These are phyloP conservation scores for Acipenser ruthenus DNA, from an alignment of 2,797 vertebrate species.

Conservation along the genomic window DNA sequence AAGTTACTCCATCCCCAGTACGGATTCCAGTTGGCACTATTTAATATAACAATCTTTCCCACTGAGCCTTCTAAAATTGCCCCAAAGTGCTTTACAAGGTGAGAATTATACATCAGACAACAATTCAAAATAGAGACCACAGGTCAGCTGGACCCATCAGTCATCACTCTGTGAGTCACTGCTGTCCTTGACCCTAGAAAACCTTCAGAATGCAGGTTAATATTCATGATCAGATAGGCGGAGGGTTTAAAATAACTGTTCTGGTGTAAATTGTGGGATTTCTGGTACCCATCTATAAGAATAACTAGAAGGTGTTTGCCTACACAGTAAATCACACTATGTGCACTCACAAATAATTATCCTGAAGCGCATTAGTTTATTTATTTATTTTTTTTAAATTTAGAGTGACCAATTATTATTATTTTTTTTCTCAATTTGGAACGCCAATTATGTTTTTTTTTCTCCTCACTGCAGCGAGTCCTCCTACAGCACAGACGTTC, in stretches of 20 bases:
- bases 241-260: slow-evolving; percentile 18
- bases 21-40: slow-evolving; percentile 43
- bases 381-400: too few relatives aligned
- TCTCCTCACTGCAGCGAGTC: too few relatives aligned
- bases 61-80: slow-evolving; percentile 35
- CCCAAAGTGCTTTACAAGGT: slow-evolving; percentile 64
- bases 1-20: slow-evolving; percentile 22
- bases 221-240: slow-evolving; percentile 43
- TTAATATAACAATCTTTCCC: slow-evolving; percentile 35
- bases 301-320: too few relatives aligned
- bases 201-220: slow-evolving; percentile 55
- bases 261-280: too few relatives aligned
- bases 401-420: too few relatives aligned
- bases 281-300: too few relatives aligned
- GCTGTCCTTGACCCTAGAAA: slow-evolving; percentile 36
- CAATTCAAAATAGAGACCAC: slow-evolving; percentile 60
- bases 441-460: too few relatives aligned
- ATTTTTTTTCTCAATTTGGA: too few relatives aligned
- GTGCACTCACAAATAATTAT: too few relatives aligned
- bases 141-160: slow-evolving; percentile 64
- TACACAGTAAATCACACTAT: too few relatives aligned
- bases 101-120: slow-evolving; percentile 56
- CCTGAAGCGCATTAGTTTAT: too few relatives aligned
- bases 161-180: slow-evolving; percentile 62
- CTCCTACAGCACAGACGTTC: too few relatives aligned